Evolutionary conservation across 2,113 vertebrate species (phyloP).

Genomic region (Chrysemys picta): DNA sequence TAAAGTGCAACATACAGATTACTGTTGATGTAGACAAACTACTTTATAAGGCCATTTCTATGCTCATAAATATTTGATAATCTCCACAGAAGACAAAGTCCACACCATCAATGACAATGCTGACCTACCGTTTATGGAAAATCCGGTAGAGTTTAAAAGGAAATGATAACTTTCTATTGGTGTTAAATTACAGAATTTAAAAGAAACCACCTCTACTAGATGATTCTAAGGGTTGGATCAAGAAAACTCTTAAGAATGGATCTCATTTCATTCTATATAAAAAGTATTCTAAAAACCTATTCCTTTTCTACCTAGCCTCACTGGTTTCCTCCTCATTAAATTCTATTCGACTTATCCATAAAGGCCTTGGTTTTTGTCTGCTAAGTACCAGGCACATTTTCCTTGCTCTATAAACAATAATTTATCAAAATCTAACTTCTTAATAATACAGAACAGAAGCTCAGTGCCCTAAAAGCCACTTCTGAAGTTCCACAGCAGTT

Average conservation of each 20-base stretch:
- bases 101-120: background rate
- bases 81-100: background rate
- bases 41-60: background rate
- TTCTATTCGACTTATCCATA: background rate
- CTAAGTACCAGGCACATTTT: background rate
- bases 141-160: background rate
- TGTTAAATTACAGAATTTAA: background rate
- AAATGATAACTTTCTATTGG: background rate
- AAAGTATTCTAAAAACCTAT: background rate
- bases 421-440: conserved; percentile 31
- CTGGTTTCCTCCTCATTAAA: conserved; percentile 15
- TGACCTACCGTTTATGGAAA: background rate
- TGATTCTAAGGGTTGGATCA: background rate
- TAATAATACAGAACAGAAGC: conserved; percentile 32
- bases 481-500: conserved; percentile 35
- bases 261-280: background rate
- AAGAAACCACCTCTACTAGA: background rate
- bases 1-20: background rate
- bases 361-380: conserved; percentile 36
- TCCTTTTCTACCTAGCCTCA: background rate
- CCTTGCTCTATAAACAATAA: conserved; percentile 38
- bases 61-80: background rate
- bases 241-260: background rate
- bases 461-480: conserved; percentile 33
- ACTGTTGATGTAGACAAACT: background rate